These are phyloP conservation scores for Nineta flava DNA, from an alignment of 2,888 invertebrate species.

Conservation along the genomic window DNA sequence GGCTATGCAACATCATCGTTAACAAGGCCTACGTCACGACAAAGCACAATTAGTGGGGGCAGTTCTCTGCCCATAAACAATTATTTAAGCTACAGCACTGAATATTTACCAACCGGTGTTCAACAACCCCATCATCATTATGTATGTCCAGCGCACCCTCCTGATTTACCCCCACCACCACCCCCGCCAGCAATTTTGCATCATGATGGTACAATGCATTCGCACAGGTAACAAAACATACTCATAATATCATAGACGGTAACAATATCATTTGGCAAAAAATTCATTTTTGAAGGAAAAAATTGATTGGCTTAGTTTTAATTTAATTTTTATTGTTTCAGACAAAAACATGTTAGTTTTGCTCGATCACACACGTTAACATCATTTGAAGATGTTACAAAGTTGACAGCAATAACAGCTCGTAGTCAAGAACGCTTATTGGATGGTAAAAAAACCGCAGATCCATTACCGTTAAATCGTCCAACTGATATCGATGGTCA, in stretches of 20 bases:
- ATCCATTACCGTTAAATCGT: slow-evolving; percentile 26
- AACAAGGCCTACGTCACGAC: slow-evolving; percentile 12
- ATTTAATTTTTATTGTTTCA: slow-evolving; percentile 21
- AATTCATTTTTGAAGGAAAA: no score
- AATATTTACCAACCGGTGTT: slow-evolving; percentile 18
- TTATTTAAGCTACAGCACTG: slow-evolving; percentile 27
- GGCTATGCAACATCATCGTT: slow-evolving; percentile 5
- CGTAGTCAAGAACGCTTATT: slow-evolving; percentile 55
- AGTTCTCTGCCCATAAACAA: slow-evolving; percentile 13
- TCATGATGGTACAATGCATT: slow-evolving; percentile 4
- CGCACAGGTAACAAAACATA: not conserved
- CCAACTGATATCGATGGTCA: slow-evolving; percentile 27
- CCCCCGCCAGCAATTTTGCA: slow-evolving; percentile 29
- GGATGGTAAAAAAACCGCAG: slow-evolving; percentile 49
- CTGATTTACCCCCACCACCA: slow-evolving; percentile 38
- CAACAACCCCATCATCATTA: slow-evolving; percentile 15
- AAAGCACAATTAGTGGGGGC: slow-evolving; percentile 13
- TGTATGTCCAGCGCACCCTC: slow-evolving; percentile 40
- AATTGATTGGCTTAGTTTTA: no score
- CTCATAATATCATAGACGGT: no score
- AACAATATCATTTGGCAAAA: no score
- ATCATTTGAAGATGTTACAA: slow-evolving; percentile 56
- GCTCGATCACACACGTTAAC: slow-evolving; percentile 76
- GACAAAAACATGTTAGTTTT: slow-evolving; percentile 82
- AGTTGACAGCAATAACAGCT: slow-evolving; percentile 25